These are phyloP conservation scores for Alosa sapidissima DNA, from an alignment of 2,797 vertebrate genomes.

Conservation along the genomic window DNA sequence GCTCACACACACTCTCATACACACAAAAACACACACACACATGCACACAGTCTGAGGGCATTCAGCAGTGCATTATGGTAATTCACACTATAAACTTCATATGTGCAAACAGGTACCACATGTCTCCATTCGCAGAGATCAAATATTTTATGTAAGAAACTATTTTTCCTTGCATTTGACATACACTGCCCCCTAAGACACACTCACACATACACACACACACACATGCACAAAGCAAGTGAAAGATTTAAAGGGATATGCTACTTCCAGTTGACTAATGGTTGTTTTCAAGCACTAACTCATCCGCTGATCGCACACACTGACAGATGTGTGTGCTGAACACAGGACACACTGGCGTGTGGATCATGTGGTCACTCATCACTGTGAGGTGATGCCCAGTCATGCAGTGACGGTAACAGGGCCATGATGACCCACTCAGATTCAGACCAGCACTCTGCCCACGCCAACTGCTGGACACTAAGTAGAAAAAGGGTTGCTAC, in stretches of 20 bases:
- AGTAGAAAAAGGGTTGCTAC: no score
- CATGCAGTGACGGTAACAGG: neutral
- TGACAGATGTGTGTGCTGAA: neutral
- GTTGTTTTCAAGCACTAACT: slow-evolving; percentile 3
- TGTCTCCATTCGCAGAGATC: neutral
- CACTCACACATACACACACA: neutral
- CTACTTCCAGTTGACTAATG: neutral
- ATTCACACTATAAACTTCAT: neutral
- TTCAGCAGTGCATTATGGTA: neutral
- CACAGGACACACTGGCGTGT: neutral
- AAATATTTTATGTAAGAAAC: neutral
- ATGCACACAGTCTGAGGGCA: neutral
- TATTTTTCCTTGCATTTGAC: neutral
- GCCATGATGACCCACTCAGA: neutral
- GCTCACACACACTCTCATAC: neutral
- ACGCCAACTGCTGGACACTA: neutral
- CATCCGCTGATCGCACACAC: neutral
- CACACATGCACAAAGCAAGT: neutral
- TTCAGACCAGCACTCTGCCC: neutral
- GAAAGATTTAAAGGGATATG: neutral
- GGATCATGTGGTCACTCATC: neutral
- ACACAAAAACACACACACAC: neutral
- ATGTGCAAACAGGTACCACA: neutral
- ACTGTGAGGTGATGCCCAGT: neutral
- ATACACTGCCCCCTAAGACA: no score